Percentiles rank a stretch among this genome's conserved stretches.
Conservation (phyloP, 2,888 invertebrate genomes). For the Hipparchia semele region DNA sequence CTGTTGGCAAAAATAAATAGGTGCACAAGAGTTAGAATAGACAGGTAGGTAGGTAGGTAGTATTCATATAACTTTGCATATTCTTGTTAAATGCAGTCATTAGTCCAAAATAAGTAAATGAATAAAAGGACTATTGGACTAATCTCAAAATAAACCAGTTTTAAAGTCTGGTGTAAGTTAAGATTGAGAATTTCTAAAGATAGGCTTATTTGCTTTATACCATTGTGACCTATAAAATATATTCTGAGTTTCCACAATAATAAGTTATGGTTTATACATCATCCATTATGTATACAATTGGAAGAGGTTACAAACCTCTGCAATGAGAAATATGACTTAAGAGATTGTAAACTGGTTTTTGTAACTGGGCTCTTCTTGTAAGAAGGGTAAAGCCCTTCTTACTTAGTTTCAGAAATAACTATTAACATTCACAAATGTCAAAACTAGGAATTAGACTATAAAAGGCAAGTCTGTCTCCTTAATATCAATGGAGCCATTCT, state of each 20-base stretch:
- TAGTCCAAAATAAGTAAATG: neutral
- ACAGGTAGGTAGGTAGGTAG: too few relatives aligned
- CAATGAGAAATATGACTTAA: too few relatives aligned
- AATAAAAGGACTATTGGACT: neutral
- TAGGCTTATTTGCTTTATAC: too few relatives aligned
- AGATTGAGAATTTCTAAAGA: too few relatives aligned
- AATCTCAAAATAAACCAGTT: neutral
- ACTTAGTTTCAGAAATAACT: neutral
- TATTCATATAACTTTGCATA: neutral
- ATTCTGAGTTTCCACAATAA: too few relatives aligned
- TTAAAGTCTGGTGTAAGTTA: neutral
- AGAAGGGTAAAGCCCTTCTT: too few relatives aligned
- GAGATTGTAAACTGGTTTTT: neutral
- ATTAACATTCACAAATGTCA: neutral
- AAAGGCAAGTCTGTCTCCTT: constrained; percentile 73
- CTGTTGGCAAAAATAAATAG: neutral
- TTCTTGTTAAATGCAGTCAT: neutral
- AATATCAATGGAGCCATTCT: constrained; percentile 77
- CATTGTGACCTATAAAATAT: too few relatives aligned
- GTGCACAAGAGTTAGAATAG: neutral
- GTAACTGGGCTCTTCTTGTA: neutral
- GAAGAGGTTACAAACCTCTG: too few relatives aligned
- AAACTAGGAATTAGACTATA: constrained; percentile 50
- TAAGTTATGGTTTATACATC: too few relatives aligned
- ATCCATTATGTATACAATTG: too few relatives aligned